A percentile compares a stretch with the other conserved stretches of the same genome.
These are phyloP conservation scores for Omphaloscelis lunosa DNA, from an alignment of 2,888 invertebrate genomes.

Conservation along the genomic window DNA sequence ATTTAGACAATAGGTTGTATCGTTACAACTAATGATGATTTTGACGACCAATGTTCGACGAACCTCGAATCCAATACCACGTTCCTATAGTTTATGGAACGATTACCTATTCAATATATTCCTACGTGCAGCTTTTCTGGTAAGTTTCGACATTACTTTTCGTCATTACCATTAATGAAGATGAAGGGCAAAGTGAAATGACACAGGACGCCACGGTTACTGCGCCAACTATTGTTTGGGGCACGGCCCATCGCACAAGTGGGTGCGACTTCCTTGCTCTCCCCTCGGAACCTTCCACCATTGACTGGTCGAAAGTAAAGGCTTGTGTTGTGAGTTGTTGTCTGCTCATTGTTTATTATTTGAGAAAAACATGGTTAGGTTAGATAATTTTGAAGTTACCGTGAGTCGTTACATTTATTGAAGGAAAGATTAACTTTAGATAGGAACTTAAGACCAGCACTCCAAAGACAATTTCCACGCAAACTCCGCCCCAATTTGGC, in stretches of 20 bases:
- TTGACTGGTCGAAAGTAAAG: constrained; percentile 16
- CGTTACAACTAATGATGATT: not conserved
- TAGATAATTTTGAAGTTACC: too few relatives aligned
- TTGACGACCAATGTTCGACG: not conserved
- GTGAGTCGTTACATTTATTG: not conserved
- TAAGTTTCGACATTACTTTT: constrained; percentile 29
- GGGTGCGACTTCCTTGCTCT: constrained; percentile 78
- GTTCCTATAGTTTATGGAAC: not conserved
- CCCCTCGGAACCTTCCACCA: constrained; percentile 60
- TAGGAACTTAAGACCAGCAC: too few relatives aligned
- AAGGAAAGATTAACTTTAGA: not conserved
- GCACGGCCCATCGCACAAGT: constrained; percentile 72
- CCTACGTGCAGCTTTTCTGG: not conserved
- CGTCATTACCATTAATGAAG: constrained; percentile 13
- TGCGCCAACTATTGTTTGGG: constrained; percentile 75
- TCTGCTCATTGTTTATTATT: not conserved
- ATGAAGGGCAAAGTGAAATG: constrained; percentile 50
- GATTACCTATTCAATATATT: not conserved
- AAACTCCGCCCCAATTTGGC: too few relatives aligned
- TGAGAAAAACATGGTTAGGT: too few relatives aligned
- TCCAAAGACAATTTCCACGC: too few relatives aligned
- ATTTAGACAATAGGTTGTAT: not conserved
- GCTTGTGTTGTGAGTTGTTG: not conserved
- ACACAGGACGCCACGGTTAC: constrained; percentile 60
- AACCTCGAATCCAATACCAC: not conserved